Conservation (phyloP, 2,888 invertebrate species). For the Tenodera sinensis region DNA sequence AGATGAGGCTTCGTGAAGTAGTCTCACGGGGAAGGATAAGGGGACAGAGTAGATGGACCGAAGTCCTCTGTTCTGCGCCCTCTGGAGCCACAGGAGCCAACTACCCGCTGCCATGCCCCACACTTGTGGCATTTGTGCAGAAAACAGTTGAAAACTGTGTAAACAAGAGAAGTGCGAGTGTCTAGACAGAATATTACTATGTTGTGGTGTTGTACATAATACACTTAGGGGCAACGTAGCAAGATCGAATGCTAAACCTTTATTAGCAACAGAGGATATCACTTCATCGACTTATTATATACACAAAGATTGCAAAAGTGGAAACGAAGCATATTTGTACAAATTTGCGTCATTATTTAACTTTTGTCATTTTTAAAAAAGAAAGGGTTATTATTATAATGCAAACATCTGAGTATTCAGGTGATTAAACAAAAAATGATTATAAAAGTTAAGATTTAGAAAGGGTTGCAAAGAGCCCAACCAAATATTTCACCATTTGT, state of each 20-base stretch:
- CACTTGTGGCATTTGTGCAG: not conserved
- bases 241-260: not conserved
- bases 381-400: constrained; percentile 10
- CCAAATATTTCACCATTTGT: constrained; percentile 25
- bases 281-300: constrained; percentile 7
- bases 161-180: not conserved
- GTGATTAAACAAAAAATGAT: constrained; percentile 8
- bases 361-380: constrained; percentile 19
- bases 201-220: not conserved
- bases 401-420: constrained; percentile 2
- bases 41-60: too few species aligned
- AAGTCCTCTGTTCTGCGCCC: too few species aligned
- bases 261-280: not conserved
- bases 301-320: constrained; percentile 5
- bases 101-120: too few species aligned
- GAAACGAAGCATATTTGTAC: constrained; percentile 21
- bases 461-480: not conserved
- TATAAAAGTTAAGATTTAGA: constrained; percentile 22
- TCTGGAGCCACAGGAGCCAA: too few species aligned
- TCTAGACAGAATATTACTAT: not conserved
- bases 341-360: constrained; percentile 20
- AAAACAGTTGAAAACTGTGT: not conserved
- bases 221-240: not conserved
- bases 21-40: too few species aligned
- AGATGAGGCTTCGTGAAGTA: too few species aligned